Conservation (phyloP, 2,113 vertebrate species). For the Trochalopteron elliotii region DNA sequence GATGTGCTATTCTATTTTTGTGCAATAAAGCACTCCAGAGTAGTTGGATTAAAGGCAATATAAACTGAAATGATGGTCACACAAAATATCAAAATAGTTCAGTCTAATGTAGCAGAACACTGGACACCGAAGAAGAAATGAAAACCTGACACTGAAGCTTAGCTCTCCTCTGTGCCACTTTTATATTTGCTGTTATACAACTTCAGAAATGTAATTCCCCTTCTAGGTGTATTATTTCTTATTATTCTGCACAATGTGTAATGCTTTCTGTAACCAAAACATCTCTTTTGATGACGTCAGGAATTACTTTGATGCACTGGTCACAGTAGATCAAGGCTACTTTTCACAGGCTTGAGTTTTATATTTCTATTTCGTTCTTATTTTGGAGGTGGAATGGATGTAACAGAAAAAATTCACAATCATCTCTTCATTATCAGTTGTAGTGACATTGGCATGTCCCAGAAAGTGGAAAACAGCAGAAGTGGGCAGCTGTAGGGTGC, state of each 20-base stretch:
- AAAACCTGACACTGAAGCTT: background rate
- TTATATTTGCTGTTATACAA: background rate
- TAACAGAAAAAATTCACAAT: background rate
- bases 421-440: background rate
- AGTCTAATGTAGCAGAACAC: background rate
- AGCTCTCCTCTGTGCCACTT: background rate
- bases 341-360: background rate
- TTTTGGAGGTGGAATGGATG: background rate
- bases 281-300: fast-evolving
- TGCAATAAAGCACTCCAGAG: background rate
- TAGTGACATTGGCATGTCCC: background rate
- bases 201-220: background rate
- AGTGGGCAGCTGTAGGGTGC: background rate
- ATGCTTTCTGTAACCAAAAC: background rate
- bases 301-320: background rate
- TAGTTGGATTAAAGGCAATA: background rate
- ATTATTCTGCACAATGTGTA: background rate
- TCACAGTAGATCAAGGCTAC: background rate
- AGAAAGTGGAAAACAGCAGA: background rate
- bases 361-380: background rate
- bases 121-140: background rate
- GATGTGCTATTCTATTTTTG: background rate
- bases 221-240: background rate
- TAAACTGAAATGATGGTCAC: background rate
- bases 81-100: background rate